Conservation (phyloP, 2,888 invertebrate species). For the Sthenelais limicola region DNA sequence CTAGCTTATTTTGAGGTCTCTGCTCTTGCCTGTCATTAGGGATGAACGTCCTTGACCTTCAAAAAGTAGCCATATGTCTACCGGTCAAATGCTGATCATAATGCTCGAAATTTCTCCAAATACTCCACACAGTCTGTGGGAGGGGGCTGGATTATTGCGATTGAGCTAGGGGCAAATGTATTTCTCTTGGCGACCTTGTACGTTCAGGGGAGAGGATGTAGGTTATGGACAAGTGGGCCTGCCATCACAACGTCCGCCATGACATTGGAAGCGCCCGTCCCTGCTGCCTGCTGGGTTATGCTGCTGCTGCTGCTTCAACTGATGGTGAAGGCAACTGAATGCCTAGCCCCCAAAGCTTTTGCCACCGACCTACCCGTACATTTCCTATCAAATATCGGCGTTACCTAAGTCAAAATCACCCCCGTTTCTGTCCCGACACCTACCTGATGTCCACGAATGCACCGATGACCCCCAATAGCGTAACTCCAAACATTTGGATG, state of each 20-base stretch:
- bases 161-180: too few species aligned
- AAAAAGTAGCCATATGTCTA: conserved; percentile 33
- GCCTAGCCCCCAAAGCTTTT: conserved; percentile 1
- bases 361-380: background rate
- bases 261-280: conserved; percentile 22
- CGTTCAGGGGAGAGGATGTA: background rate
- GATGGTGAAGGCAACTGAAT: conserved; percentile 13
- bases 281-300: conserved; percentile 30
- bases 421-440: background rate
- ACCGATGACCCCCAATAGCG: conserved; percentile 29
- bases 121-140: too few species aligned
- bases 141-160: too few species aligned
- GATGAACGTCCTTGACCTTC: conserved; percentile 40
- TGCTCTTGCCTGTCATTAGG: too few species aligned
- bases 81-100: conserved; percentile 16
- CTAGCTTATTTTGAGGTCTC: too few species aligned
- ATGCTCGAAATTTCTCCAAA: too few species aligned
- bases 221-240: background rate
- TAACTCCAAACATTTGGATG: conserved; percentile 37
- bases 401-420: background rate
- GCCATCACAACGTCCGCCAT: conserved; percentile 14
- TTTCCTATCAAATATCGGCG: too few species aligned
- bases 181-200: background rate
- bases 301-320: conserved; percentile 11
- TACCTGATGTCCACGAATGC: conserved; percentile 33